Evolutionary conservation across 2,888 invertebrate genomes (phyloP).

Genomic region (Rosalia funebris): DNA sequence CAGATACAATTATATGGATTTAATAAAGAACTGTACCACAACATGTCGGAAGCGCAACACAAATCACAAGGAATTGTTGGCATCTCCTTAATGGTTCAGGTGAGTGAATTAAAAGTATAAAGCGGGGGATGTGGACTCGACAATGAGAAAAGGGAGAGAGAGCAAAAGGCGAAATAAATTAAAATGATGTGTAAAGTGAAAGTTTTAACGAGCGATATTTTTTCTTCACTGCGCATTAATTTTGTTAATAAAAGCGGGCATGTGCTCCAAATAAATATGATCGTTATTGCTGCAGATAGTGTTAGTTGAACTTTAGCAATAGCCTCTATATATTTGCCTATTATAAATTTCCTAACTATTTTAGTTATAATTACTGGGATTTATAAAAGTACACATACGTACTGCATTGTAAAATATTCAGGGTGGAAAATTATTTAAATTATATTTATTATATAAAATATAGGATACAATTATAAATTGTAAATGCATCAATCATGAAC

Average conservation of each 20-base stretch:
- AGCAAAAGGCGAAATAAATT: background rate
- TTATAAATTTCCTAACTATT: too few species aligned
- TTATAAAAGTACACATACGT: too few species aligned
- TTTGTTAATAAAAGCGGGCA: background rate
- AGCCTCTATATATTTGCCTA: too few species aligned
- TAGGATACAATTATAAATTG: too few species aligned
- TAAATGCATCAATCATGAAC: too few species aligned
- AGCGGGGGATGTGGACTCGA: background rate
- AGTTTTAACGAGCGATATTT: slow-evolving; percentile 14
- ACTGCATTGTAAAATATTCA: too few species aligned
- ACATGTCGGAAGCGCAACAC: slow-evolving; percentile 95
- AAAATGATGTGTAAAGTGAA: slow-evolving; percentile 20
- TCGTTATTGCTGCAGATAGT: background rate
- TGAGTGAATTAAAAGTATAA: slow-evolving; percentile 61
- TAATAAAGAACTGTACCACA: slow-evolving; percentile 96
- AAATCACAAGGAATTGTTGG: slow-evolving; percentile 97
- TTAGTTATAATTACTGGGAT: too few species aligned
- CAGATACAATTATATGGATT: slow-evolving; percentile 97
- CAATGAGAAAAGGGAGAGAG: background rate
- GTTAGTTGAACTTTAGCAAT: too few species aligned
- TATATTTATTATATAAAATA: too few species aligned
- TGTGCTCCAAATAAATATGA: background rate
- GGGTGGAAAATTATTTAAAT: too few species aligned
- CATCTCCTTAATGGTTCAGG: slow-evolving; percentile 94
- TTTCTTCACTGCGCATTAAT: slow-evolving; percentile 4